Conservation (phyloP, 2,888 invertebrate genomes). For the Ametastegia equiseti region DNA sequence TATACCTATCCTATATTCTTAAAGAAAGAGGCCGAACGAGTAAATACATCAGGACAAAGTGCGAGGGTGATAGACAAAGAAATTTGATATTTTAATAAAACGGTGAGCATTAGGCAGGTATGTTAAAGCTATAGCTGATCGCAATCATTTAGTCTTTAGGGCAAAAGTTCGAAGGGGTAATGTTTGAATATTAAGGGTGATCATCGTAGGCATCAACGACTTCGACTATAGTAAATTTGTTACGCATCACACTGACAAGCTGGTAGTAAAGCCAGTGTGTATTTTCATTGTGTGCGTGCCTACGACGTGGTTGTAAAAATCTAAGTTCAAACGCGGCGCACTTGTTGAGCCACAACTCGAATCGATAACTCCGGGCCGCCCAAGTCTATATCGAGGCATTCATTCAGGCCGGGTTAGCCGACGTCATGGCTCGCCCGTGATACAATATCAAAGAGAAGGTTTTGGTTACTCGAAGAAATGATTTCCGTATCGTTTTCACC, state of each 20-base stretch:
- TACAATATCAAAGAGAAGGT: neutral
- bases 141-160: neutral
- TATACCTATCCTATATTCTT: neutral
- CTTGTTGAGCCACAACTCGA: conserved; percentile 46
- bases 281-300: neutral
- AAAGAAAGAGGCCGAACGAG: neutral
- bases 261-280: neutral
- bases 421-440: neutral
- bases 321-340: conserved; percentile 27
- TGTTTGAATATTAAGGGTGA: too few relatives aligned
- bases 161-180: neutral
- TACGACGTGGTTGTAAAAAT: conserved; percentile 19
- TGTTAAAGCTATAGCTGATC: neutral
- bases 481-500: too few relatives aligned
- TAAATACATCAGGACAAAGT: neutral
- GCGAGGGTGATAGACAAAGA: neutral
- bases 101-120: neutral
- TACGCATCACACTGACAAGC: too few relatives aligned
- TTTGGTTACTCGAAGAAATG: neutral
- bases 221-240: too few relatives aligned
- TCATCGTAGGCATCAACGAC: too few relatives aligned
- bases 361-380: conserved; percentile 45
- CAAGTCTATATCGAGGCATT: conserved; percentile 36
- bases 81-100: neutral
- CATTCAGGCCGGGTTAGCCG: conserved; percentile 40